phyloP scores from a whole-genome alignment of 2,113 vertebrate species.

The Rhineura floridana region DNA sequence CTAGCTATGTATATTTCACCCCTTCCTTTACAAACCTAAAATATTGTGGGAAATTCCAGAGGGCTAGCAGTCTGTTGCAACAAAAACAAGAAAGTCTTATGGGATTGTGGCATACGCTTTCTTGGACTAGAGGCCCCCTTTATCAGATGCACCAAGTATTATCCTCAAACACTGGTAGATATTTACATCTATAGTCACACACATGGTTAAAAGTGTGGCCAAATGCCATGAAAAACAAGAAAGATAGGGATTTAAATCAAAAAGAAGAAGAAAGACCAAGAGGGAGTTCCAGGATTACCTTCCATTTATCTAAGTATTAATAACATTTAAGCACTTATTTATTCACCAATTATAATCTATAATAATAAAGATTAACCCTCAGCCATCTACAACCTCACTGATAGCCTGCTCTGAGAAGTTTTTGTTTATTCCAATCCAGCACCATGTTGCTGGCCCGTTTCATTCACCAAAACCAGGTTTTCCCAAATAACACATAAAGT shows the following conservation, averaged over 20 bases:
- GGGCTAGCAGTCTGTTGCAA: background rate
- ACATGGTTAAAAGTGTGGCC: background rate
- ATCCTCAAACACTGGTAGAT: background rate
- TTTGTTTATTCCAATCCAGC: slow-evolving; percentile 53
- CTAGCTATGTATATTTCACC: no score
- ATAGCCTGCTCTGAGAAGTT: slow-evolving; percentile 29
- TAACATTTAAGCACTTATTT: slow-evolving; percentile 49
- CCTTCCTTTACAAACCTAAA: slow-evolving; percentile 24
- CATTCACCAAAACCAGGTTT: slow-evolving; percentile 59
- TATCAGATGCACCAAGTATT: background rate
- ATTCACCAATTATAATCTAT: slow-evolving; percentile 23
- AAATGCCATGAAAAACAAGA: background rate
- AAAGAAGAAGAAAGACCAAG: background rate
- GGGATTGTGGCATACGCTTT: background rate
- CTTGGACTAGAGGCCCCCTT: background rate
- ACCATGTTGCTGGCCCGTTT: slow-evolving; percentile 48
- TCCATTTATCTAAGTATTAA: slow-evolving; percentile 23
- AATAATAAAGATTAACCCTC: slow-evolving; percentile 15
- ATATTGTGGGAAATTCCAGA: background rate
- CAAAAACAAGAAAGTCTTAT: background rate
- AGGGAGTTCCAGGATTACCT: background rate
- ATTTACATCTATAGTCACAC: background rate
- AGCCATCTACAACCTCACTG: slow-evolving; percentile 43
- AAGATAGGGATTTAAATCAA: background rate
- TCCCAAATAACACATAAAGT: slow-evolving; percentile 63